Base-by-base conservation (phyloP, 1,140 invertebrate genomes). In the Armadillidium nasatum region DNA sequence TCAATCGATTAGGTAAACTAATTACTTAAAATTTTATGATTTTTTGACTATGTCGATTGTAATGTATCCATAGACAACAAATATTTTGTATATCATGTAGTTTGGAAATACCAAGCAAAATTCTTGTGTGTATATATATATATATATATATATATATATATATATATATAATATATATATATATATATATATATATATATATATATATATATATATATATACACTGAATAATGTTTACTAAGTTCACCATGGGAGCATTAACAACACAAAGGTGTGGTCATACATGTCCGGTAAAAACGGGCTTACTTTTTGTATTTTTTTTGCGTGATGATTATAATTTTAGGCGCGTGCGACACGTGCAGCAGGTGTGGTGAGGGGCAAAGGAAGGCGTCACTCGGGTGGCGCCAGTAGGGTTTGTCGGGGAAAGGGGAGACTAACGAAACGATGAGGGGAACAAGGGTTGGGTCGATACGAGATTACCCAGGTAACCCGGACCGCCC, bases 271-370 rank as follows among this genome's bases (percentile, higher is more conserved):
- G 50, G 50, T 60, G 50, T 60, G 50, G 50, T 19, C 50, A 60
- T 60, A 19, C 50, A 60, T 19, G 11, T 60, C 50, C 50, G 19
- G 50, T 15, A 60, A 19, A 60, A 19, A 60, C 11, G 50, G 7
- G 19, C 50, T 13, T 60, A 3, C 3, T 13, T 60, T 15, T 33
- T 33, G 1, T 33, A 1, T 33, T 33, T 60, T 73, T 72, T 54
- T 70, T 54, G 68, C 71, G 76, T 54, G 73, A 33, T 33, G 33
- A 33, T 33, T 33, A 33, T n/a, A 45, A 46, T 43, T 73, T 66
- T 44, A 23, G 45, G 74, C 74, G 74, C 77, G 74, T 78, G 77
- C 77, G 77, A 75, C 77, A 78, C 77, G 77, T 78, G 77, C 70
- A 74, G 70, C 33, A 78, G 70, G 70, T 70, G 22, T 45, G 44